Percentiles rank a stretch among this genome's conserved stretches.
Evolutionary conservation across 2,113 vertebrate species (phyloP).

Genomic region (Eptesicus fuscus): DNA sequence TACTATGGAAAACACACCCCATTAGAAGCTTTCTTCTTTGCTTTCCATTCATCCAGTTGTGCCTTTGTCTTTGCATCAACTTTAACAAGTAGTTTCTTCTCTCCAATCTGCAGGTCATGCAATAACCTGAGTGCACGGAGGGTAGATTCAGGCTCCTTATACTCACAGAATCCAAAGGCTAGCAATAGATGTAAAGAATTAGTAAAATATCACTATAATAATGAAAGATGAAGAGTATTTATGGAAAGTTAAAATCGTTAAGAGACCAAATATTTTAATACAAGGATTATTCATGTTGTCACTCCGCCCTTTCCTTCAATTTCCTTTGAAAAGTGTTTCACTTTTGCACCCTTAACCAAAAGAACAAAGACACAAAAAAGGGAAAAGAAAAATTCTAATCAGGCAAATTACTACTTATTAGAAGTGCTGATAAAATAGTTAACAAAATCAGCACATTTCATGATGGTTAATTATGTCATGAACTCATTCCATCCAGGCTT

Average conservation of each 20-base stretch:
- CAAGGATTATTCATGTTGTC: not conserved
- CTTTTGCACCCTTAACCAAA: not conserved
- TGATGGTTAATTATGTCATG: not conserved
- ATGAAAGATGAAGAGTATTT: not conserved
- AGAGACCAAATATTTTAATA: not conserved
- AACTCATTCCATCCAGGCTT: not conserved
- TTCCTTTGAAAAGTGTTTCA: slow-evolving; percentile 12
- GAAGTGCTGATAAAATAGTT: not conserved
- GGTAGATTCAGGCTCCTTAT: slow-evolving; percentile 98
- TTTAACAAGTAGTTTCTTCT: slow-evolving; percentile 98
- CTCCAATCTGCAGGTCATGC: slow-evolving; percentile 96
- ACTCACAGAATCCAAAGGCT: slow-evolving; percentile 99
- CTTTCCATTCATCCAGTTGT: slow-evolving; percentile 98
- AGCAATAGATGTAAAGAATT: slow-evolving; percentile 56
- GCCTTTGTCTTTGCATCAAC: slow-evolving; percentile 99
- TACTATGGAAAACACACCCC: slow-evolving; percentile 84
- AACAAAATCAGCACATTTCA: not conserved
- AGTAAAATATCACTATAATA: not conserved
- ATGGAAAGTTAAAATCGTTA: not conserved
- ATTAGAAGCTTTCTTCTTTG: slow-evolving; percentile 94
- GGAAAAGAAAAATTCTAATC: not conserved
- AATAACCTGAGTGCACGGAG: slow-evolving; percentile 94
- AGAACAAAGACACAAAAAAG: not conserved
- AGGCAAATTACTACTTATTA: not conserved
- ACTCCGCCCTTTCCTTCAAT: not conserved